Evolutionary conservation across 2,888 invertebrate genomes (phyloP).

Genomic region (Aquatica leii): DNA sequence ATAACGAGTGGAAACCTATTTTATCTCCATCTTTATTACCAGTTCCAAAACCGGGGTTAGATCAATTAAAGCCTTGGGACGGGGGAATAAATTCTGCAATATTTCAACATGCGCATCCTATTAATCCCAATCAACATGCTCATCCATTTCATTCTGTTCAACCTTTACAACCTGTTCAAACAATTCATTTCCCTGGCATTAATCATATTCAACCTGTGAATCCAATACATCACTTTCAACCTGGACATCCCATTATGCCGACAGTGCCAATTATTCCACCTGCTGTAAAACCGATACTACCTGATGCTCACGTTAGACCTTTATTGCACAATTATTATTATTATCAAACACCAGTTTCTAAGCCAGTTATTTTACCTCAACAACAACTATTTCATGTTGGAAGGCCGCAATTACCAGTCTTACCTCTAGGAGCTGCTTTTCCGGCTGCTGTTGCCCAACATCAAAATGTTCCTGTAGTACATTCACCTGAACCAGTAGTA

Average conservation of each 20-base stretch:
- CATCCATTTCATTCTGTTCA: neutral
- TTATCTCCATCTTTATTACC: neutral
- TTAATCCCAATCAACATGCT: neutral
- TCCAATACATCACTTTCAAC: conserved; percentile 11
- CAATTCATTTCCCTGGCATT: neutral
- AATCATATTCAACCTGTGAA: neutral
- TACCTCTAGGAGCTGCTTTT: conserved; percentile 50
- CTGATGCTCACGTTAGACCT: conserved; percentile 18
- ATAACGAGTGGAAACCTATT: conserved; percentile 32
- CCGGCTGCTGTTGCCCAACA: conserved; percentile 43
- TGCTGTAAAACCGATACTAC: conserved; percentile 12
- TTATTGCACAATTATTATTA: conserved; percentile 21
- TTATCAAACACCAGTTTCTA: conserved; percentile 29
- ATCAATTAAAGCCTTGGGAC: neutral
- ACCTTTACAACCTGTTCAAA: neutral
- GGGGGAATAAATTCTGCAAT: neutral
- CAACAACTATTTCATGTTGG: conserved; percentile 47
- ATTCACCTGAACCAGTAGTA: neutral
- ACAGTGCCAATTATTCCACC: conserved; percentile 20
- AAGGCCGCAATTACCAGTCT: conserved; percentile 51
- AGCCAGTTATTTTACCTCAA: conserved; percentile 24
- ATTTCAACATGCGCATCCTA: too few species aligned
- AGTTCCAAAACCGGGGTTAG: too few species aligned
- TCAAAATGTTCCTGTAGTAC: conserved; percentile 42
- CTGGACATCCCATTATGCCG: neutral